Conservation (phyloP, 2,113 vertebrate species). For the Poecilia latipinna region DNA sequence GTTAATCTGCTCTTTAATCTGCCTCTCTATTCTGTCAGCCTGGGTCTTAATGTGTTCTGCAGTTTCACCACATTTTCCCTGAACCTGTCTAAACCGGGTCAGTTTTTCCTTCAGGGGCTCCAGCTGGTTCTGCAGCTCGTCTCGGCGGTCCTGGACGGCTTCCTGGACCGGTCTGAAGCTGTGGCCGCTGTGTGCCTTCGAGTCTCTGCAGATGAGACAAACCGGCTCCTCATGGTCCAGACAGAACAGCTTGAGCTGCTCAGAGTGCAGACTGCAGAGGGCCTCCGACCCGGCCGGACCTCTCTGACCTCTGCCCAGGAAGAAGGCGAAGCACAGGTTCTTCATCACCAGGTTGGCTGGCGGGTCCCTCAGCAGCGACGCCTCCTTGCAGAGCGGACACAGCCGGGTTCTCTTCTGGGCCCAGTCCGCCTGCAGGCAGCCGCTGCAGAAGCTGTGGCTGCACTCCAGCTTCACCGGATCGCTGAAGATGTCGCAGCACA, state of each 20-base stretch:
- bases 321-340: conserved; percentile 33
- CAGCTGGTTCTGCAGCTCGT: conserved; percentile 7
- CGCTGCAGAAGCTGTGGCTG: conserved; percentile 44
- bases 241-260: conserved; percentile 33
- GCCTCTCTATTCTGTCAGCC: not conserved
- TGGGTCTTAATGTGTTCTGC: conserved; percentile 8
- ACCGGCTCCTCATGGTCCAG: conserved; percentile 26
- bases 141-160: conserved; percentile 7
- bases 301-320: not conserved
- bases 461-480: conserved; percentile 30
- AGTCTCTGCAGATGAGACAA: conserved; percentile 28
- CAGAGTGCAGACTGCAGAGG: conserved; percentile 17
- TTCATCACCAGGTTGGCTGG: not conserved
- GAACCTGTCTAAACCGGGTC: not conserved
- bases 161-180: conserved; percentile 23
- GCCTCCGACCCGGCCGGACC: not conserved
- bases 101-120: not conserved
- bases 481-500: conserved; percentile 38
- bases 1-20: conserved; percentile 29
- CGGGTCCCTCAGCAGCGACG: conserved; percentile 1
- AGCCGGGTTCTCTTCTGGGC: not conserved
- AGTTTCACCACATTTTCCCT: not conserved
- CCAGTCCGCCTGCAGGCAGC: conserved; percentile 35
- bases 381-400: conserved; percentile 33
- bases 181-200: conserved; percentile 15